Conservation (phyloP, 2,113 vertebrate genomes). For the Bombycilla garrulus region DNA sequence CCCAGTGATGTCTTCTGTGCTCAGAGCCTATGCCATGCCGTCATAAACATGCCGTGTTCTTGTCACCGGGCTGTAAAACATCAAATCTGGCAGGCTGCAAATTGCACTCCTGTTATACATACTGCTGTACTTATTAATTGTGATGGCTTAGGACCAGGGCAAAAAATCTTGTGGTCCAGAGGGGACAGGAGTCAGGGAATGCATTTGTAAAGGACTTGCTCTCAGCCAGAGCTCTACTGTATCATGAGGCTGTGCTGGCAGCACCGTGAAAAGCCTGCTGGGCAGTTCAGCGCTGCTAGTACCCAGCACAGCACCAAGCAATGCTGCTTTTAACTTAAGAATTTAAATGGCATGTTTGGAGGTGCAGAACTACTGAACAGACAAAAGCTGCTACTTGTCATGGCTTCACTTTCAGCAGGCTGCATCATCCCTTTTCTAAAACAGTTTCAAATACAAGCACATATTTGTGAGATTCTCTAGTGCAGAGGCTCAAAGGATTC, state of each 20-base stretch:
- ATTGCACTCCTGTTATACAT: not conserved
- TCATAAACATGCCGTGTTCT: rapidly evolving
- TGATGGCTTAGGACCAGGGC: not conserved
- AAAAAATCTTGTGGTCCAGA: not conserved
- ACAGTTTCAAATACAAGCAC: not conserved
- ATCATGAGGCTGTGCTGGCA: not conserved
- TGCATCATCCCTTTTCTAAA: not conserved
- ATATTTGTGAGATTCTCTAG: not conserved
- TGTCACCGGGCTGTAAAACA: not conserved
- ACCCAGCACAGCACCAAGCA: not conserved
- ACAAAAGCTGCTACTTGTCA: not conserved
- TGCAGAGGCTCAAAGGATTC: not conserved
- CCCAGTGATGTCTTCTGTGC: not conserved
- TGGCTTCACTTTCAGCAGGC: not conserved
- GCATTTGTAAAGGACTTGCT: not conserved
- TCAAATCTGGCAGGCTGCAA: not conserved
- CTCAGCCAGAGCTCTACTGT: not conserved
- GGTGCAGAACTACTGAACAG: not conserved
- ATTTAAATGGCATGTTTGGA: not conserved
- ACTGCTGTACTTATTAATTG: not conserved
- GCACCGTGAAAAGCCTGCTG: rapidly evolving
- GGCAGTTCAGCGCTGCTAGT: not conserved
- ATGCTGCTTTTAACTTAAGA: not conserved
- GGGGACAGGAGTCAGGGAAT: not conserved
- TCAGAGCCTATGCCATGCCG: not conserved